Evolutionary conservation across 2,888 invertebrate species (phyloP).

Genomic region (Eristalis pertinax): DNA sequence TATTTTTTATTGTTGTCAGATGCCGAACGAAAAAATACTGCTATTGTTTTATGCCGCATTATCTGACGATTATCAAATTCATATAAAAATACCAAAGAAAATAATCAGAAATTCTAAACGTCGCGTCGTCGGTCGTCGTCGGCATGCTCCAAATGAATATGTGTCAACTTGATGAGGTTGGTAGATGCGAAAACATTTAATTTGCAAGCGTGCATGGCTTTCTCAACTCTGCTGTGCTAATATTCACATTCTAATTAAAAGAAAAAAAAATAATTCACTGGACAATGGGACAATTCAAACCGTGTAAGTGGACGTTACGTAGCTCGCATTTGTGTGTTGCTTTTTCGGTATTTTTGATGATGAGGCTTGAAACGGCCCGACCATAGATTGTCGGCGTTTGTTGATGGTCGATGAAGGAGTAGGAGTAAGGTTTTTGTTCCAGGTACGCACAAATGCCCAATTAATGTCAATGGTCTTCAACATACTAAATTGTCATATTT

Average conservation of each 20-base stretch:
- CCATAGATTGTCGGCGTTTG: background rate
- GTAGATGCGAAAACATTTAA: constrained; percentile 15
- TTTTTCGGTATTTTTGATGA: constrained; percentile 15
- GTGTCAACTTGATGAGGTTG: constrained; percentile 48
- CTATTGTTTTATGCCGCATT: background rate
- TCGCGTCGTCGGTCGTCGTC: background rate
- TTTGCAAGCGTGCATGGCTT: constrained; percentile 21
- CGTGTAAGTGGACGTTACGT: background rate
- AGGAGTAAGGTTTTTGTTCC: background rate
- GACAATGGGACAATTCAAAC: constrained; percentile 6
- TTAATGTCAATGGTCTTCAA: constrained; percentile 1
- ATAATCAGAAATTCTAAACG: constrained; percentile 19
- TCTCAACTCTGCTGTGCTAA: background rate
- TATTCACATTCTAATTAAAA: constrained; percentile 12
- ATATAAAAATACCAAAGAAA: constrained; percentile 31
- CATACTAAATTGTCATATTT: background rate
- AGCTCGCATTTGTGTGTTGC: background rate
- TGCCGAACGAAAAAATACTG: background rate
- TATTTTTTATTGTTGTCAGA: background rate
- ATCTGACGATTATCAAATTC: background rate
- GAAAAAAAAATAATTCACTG: background rate
- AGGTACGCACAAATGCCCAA: constrained; percentile 1
- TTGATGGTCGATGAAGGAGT: background rate
- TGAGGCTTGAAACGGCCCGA: background rate
- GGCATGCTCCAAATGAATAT: constrained; percentile 32